Base-by-base conservation (phyloP, 2,113 vertebrate species). In the Macrotus californicus region DNA sequence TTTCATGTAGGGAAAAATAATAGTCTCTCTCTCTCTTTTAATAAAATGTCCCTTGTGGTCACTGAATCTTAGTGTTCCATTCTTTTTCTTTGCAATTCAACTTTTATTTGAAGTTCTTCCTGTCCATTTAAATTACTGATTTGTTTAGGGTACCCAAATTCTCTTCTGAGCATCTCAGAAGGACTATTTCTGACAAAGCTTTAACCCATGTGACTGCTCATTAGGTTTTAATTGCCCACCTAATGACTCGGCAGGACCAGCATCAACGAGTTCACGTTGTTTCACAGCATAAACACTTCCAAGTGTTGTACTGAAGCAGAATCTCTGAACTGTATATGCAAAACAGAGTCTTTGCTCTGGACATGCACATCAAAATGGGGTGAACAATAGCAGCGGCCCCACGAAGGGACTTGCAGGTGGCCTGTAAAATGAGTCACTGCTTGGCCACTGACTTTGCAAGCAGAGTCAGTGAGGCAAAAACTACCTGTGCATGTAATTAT, bases 211-310 rank as follows among this genome's bases (percentile, higher is more conserved):
- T 26, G 61, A 22, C 52, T 39, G 39, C 19, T 88, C 41, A 43
- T 56, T 61, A 79, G 34, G 48, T 36, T 66, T 66, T 34, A 8
- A 39, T 22, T 56, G 93, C 13, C 64, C 9, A 31, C 56, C 34
- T 56, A 77, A 88, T 29, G 21, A 39, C 48, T 50, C 1, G 7
- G 36, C 29, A 64, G 64, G 50, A 6, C 31, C 72, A 56, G 19
- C 19, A 5, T 76, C 24, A 41, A 21, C 59, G 41, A 90, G 61
- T 82, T 97, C 52, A 79, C 3, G n/a, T 43, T 29, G 13, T 64
- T 92, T 91, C 19, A 36, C 87, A 92, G 66, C 24, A 88, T 46
- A 87, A 89, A 72, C 72, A 79, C 50, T 93, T 80, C 81, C 67
- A 82, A 39, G 64, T 52, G 77, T 77, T 52, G 39, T 3, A 26